Evolutionary conservation across 2,113 vertebrate species (phyloP), one percentile per base, ranked within the genome.

Genomic region (Podilymbus podiceps): DNA sequence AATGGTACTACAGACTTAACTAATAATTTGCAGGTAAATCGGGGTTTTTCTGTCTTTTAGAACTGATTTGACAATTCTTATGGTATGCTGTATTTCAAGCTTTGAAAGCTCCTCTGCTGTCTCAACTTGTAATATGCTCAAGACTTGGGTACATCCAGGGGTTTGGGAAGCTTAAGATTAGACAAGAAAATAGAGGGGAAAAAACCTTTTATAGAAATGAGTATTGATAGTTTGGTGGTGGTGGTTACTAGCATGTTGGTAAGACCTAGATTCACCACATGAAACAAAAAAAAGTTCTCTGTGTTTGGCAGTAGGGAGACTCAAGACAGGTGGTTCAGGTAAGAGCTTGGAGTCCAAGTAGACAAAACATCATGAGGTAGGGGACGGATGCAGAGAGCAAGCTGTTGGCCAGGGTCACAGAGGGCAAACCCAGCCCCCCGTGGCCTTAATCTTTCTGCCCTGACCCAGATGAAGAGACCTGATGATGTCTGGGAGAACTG

Each of bases 401-500:
- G 24, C 23, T 27, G 30, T 25, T n/a, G 69, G 27, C 15, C 71
- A n/a, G 9, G 15, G 50, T 56, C 15, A 35, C 1, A 1, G 52
- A n/a, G 42, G 44, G n/a, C n/a, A 27, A 56, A 21, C 11, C 11
- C 50, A 63, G 42, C 33, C 35, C 23, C 17, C 38, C 5, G 6
- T 2, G 49, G 35, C 11, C 14, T 40, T 40, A 4, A 13, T 15
- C 7, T 33, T 40, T 42, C n/a, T 53, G 59, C 12, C 40, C n/a
- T 0, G 1, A 33, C 19, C 9, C 24, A 52, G 49, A 55, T 2
- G 1, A 58, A 22, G 20, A 22, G 8, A 79, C 33, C 16, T 49
- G 35, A 27, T 13, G 62, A 12, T 0, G 1, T 12, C 38, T 38
- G 38, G 11, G 18, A 30, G 19, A 10, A 38, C n/a, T 1, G 9